Evolutionary conservation across 2,797 vertebrate genomes (phyloP), one percentile per base, ranked within the genome.

Genomic region (Vultur gryphus): DNA sequence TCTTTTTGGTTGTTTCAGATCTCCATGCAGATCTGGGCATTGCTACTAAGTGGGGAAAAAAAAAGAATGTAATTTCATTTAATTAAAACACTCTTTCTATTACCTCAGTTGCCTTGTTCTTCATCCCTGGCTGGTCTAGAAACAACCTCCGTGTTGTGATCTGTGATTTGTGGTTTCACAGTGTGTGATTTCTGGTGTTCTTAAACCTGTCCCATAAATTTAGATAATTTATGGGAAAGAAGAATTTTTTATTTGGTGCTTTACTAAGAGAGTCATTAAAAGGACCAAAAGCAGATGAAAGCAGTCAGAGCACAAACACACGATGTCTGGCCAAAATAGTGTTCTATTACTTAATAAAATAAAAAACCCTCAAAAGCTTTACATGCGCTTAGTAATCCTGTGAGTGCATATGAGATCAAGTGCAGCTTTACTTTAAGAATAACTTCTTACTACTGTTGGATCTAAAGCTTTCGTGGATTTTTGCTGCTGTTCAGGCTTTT

Each of bases 91-190:
- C 43, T 79, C 59, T 83, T 94, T 51, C 54, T 95, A 0, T 94
- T 94, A 93, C 84, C 57, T 94, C 85, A 89, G 28, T 70, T 95
- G 48, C 75, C 91, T 96, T 93, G 64, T 93, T 92, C 87, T 93
- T 93, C 7, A 18, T 92, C 79, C 69, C 41, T 77, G 55, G 46
- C 85, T 92, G 39, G 84, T 93, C 86, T 95, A 71, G 71, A 89
- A 96, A 92, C 84, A 97, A 77, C 37, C 39, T 94, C 25, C 1
- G 6, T 69, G 61, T 93, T 97, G 84, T 78, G 89, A 91, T 92
- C 73, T 80, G 87, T 95, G 95, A 97, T 96, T 96, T 96, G 92
- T 97, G 92, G 78, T 82, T 97, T 95, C 6, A 5, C 64, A 94
- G 66, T 90, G 20, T 92, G 73, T 94, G 95, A 96, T 92, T 95